Evolutionary conservation across 2,797 vertebrate species (phyloP).

Genomic region (Harpagifer antarcticus): DNA sequence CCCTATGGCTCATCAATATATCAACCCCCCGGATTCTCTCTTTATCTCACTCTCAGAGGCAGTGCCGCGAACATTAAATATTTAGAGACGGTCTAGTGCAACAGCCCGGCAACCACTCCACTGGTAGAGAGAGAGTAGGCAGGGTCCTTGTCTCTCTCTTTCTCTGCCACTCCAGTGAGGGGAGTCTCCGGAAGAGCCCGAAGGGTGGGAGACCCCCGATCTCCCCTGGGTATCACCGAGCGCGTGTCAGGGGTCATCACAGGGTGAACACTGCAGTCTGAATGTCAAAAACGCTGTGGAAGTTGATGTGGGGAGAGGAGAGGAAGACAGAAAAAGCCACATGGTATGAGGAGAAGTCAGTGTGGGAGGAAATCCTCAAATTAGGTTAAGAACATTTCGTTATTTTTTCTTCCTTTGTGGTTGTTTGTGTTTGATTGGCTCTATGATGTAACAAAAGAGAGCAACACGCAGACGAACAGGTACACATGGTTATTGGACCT

Average conservation of each 20-base stretch:
- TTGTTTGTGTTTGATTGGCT: constrained; percentile 36
- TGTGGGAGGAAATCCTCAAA: constrained; percentile 62
- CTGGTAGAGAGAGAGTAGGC: constrained; percentile 22
- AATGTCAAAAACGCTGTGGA: constrained; percentile 59
- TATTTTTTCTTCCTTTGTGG: constrained; percentile 12
- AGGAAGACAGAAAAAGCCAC: constrained; percentile 41
- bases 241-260: constrained; percentile 49
- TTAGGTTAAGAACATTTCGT: constrained; percentile 50
- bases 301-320: constrained; percentile 30
- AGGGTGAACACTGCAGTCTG: constrained; percentile 43
- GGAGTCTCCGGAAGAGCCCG: constrained; percentile 48
- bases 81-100: constrained; percentile 81
- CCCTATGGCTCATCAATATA: constrained; percentile 74
- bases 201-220: constrained; percentile 49
- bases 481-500: constrained; percentile 1
- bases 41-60: constrained; percentile 75
- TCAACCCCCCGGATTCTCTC: constrained; percentile 73
- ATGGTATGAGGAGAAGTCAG: constrained; percentile 33
- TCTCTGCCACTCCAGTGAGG: constrained; percentile 38
- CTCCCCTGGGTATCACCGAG: constrained; percentile 34
- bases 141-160: neutral
- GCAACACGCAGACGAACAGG: constrained; percentile 10
- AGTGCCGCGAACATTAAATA: constrained; percentile 80
- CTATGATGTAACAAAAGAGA: constrained; percentile 34
- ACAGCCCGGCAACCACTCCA: constrained; percentile 71